Evolutionary conservation across 2,113 vertebrate species (phyloP).

Genomic region (Rissa tridactyla): DNA sequence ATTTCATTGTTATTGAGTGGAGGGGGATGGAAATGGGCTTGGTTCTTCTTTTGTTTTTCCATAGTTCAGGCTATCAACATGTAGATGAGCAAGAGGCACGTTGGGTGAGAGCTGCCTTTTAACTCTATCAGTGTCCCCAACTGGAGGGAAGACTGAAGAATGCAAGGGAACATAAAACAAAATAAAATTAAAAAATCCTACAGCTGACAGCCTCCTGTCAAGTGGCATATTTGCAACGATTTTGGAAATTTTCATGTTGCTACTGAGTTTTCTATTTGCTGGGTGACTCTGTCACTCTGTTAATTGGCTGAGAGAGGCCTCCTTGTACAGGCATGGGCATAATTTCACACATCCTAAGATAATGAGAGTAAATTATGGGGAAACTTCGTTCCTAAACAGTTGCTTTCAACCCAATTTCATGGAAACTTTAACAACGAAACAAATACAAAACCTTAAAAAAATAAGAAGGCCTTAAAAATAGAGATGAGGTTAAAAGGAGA

Average conservation of each 20-base stretch:
- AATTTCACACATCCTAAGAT: background rate
- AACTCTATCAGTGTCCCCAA: background rate
- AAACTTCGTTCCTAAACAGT: background rate
- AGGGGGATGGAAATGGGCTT: background rate
- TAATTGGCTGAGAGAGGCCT: background rate
- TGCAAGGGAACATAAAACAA: background rate
- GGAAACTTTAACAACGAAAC: constrained; percentile 39
- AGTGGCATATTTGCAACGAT: background rate
- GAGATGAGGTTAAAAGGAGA: constrained; percentile 59
- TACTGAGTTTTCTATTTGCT: background rate
- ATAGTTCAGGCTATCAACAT: background rate
- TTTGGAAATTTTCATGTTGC: background rate
- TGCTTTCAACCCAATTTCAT: constrained; percentile 5
- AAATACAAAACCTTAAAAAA: background rate
- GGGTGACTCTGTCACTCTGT: background rate
- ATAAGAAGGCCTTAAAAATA: background rate
- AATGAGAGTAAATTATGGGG: background rate
- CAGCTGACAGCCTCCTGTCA: background rate
- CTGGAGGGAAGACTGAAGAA: background rate
- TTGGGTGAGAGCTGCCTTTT: background rate
- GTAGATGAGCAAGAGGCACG: background rate
- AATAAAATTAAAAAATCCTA: background rate
- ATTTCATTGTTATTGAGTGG: background rate
- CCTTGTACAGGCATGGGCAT: background rate
- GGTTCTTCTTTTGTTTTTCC: background rate